Conservation (phyloP, 2,888 invertebrate species). For the Yponomeuta malinellus region DNA sequence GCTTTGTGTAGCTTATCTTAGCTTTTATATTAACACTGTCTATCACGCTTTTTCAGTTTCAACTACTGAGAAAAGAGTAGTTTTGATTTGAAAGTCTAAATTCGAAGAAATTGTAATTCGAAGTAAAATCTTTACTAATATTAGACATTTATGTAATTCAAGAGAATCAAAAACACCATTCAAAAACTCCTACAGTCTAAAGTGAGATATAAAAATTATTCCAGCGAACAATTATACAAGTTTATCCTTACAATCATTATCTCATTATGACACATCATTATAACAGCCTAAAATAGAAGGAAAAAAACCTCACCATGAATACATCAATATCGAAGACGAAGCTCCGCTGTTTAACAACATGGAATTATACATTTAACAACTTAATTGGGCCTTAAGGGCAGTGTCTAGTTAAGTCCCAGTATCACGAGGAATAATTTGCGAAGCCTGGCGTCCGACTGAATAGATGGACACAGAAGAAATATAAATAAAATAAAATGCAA, state of each 20-base stretch:
- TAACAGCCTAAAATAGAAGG: slow-evolving; percentile 21
- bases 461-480: neutral
- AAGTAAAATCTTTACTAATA: no score
- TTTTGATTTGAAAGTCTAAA: no score
- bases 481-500: neutral
- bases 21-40: no score
- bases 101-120: no score
- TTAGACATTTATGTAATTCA: no score
- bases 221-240: slow-evolving; percentile 10
- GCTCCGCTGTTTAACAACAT: slow-evolving; percentile 43
- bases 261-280: slow-evolving; percentile 20
- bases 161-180: no score
- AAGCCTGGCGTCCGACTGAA: neutral
- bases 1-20: no score
- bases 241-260: slow-evolving; percentile 21
- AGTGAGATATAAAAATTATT: neutral
- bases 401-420: slow-evolving; percentile 32
- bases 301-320: slow-evolving; percentile 36
- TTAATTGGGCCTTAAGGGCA: slow-evolving; percentile 50
- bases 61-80: no score
- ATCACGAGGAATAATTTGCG: slow-evolving; percentile 8
- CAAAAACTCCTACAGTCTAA: neutral
- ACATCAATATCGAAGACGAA: slow-evolving; percentile 21
- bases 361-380: slow-evolving; percentile 61
- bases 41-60: no score